Base-by-base conservation (phyloP, 64 coral and sea anemone species). In the Pocillopora damicornis region DNA sequence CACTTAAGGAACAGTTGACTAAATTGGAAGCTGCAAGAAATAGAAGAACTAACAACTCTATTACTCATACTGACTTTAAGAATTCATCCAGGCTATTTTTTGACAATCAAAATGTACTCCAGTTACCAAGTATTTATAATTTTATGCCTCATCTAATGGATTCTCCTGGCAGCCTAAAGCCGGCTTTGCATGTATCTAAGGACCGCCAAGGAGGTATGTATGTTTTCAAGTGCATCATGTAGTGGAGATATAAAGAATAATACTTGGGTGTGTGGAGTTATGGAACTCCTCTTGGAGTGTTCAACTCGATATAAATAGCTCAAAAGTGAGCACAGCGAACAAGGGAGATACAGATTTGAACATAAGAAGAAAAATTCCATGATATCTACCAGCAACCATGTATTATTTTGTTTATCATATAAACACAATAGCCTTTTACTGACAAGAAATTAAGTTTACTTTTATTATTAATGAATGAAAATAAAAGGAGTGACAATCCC, bases 71-170 rank as follows among this genome's bases (percentile, higher is more conserved):
- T 85, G 74, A 22, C 25, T 75, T 36, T 89, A 59, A 75, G 42
- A 91, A 87, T 61, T 89, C 75, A 34, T 61, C 88, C 2, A 80
- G 63, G 10, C 75, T 75, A 89, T 77, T 92, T 69, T 63, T 88
- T 18, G 37, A 86, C 13, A 87, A 86, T 61, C 82, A 83, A 18
- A 88, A 73, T 57, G 61, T 90, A 11, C 92, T 98, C 38, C 91
- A 86, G 61, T 34, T 98, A 35, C 96, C 96, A 68, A 98, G 96
- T 92, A 98, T 98, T 78, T 98, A 94, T 77, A 91, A 94, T 38
- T 87, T 93, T 63, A 98, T 98, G 96, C 90, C 96, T 16, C 96
- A 98, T 92, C 89, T 98, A 58, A 87, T 98, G 96, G 92, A 92
- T 60, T 89, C 77, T 64, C 79, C 90, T 11, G 64, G 77, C 74